These are phyloP conservation scores for Hirtodrosophila histrioides DNA, from an alignment of 2,888 invertebrate species.

Conservation along the genomic window DNA sequence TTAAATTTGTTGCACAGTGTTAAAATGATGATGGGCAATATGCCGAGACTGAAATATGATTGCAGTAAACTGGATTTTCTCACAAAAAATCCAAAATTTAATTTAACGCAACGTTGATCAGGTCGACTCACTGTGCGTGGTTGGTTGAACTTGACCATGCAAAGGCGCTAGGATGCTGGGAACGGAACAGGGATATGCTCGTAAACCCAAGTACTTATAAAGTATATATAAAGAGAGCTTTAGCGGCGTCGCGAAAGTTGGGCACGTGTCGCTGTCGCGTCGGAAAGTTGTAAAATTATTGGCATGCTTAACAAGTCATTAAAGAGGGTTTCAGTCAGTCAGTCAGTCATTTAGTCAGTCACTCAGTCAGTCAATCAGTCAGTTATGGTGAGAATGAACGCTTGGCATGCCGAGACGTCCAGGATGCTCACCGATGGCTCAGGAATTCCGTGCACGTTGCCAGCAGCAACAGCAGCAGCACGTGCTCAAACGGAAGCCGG, in stretches of 20 bases:
- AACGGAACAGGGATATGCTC: background rate
- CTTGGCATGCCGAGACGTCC: slow-evolving; percentile 55
- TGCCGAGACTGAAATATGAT: slow-evolving; percentile 62
- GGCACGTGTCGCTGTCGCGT: slow-evolving; percentile 57
- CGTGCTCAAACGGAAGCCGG: slow-evolving; percentile 75
- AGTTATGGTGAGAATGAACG: slow-evolving; percentile 48
- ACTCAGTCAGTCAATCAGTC: slow-evolving; percentile 14
- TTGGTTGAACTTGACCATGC: slow-evolving; percentile 69
- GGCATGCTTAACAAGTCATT: slow-evolving; percentile 77
- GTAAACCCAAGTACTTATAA: slow-evolving; percentile 6
- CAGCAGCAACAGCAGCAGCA: slow-evolving; percentile 73
- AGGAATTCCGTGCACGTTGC: slow-evolving; percentile 82
- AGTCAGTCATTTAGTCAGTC: slow-evolving; percentile 11
- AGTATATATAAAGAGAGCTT: slow-evolving; percentile 17
- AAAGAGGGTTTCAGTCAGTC: slow-evolving; percentile 41
- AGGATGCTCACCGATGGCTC: slow-evolving; percentile 52
- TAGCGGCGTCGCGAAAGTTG: slow-evolving; percentile 66
- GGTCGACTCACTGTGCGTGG: slow-evolving; percentile 32
- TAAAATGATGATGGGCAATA: slow-evolving; percentile 34
- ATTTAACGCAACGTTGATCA: slow-evolving; percentile 84
- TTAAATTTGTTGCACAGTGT: slow-evolving; percentile 35
- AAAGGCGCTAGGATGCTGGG: slow-evolving; percentile 13
- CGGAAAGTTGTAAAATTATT: slow-evolving; percentile 74
- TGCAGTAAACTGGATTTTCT: slow-evolving; percentile 25
- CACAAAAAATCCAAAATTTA: slow-evolving; percentile 70